Evolutionary conservation across 2,888 invertebrate species (phyloP).

Genomic region (Deilephila elpenor): DNA sequence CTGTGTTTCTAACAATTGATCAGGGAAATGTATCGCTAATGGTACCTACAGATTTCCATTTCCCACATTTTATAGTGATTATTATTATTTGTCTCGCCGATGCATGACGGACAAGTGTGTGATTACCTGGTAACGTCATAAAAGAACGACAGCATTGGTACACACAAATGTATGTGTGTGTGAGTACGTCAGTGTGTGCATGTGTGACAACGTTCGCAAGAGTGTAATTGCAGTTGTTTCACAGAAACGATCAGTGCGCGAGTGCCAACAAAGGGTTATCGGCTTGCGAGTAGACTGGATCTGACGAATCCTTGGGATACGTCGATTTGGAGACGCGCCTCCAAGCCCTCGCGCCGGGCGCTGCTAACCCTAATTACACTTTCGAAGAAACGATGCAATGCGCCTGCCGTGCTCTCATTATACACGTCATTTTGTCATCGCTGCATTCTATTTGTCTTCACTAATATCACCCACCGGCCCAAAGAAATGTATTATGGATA

Average conservation of each 20-base stretch:
- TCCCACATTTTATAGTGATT: constrained; percentile 59
- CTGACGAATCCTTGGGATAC: background rate
- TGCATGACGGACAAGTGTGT: constrained; percentile 71
- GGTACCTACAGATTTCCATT: constrained; percentile 51
- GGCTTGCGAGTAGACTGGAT: background rate
- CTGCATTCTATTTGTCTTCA: background rate
- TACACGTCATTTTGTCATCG: constrained; percentile 14
- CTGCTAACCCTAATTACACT: background rate
- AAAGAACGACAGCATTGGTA: constrained; percentile 43
- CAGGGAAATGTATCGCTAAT: background rate
- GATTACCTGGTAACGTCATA: constrained; percentile 61
- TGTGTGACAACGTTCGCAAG: constrained; percentile 67
- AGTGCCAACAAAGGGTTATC: constrained; percentile 40
- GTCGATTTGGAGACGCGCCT: background rate
- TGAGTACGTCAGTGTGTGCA: constrained; percentile 26
- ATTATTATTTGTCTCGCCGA: constrained; percentile 66
- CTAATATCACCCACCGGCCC: background rate
- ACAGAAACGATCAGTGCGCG: constrained; percentile 58
- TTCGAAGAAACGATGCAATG: constrained; percentile 20
- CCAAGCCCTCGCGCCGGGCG: background rate
- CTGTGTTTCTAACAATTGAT: constrained; percentile 5
- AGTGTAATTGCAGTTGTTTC: constrained; percentile 66
- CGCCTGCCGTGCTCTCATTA: background rate
- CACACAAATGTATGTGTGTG: background rate
- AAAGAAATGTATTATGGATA: background rate